Evolutionary conservation across 2,113 vertebrate genomes (phyloP), one percentile per base, ranked within the genome.

Genomic region (Pelusios castaneus): DNA sequence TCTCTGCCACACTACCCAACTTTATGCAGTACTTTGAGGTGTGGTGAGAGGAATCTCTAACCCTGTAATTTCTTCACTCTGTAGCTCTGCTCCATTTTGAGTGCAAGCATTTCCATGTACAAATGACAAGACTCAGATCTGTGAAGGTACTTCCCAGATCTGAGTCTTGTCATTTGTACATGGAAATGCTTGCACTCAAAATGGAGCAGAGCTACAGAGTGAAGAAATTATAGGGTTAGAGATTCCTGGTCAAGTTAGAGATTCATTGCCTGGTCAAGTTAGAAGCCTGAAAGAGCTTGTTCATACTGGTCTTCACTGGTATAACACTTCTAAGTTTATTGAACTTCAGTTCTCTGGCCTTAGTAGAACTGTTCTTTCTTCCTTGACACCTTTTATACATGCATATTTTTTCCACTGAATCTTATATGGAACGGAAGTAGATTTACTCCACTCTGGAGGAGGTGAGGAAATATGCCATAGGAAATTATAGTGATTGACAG

Each of bases 251-350:
- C n/a, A n/a, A n/a, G n/a, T n/a, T n/a, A n/a, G n/a, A n/a, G n/a
- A n/a, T n/a, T 63, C 14, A 12, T 63, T 63, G 63, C n/a, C 19
- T 38, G 34, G 8, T 70, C 63, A 38, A 70, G n/a, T 19, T 38
- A 70, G 63, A 85, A 81, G 10, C 38, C 60, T 91, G 58, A 21
- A 51, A 60, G 51, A 38, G 19, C 0, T 2, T 1, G 51, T 41
- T 56, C 34, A 12, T 8, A 0, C 0, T 8, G 34, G 27, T 34
- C 80, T 12, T 27, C 43, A 60, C 25, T 83, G 82, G 8, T 47
- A 52, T 89, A 67, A n/a, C 16, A 19, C 34, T 67, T 67, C 60
- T 67, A n/a, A 67, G n/a, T 34, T 17, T 67, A 9, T 6, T 29
- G 29, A 29, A 6, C 58, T 6, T 60, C 31, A 34, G 27, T 60